phyloP scores from a whole-genome alignment of 1,140 invertebrate genomes.

The Rhagoletis pomonella region DNA sequence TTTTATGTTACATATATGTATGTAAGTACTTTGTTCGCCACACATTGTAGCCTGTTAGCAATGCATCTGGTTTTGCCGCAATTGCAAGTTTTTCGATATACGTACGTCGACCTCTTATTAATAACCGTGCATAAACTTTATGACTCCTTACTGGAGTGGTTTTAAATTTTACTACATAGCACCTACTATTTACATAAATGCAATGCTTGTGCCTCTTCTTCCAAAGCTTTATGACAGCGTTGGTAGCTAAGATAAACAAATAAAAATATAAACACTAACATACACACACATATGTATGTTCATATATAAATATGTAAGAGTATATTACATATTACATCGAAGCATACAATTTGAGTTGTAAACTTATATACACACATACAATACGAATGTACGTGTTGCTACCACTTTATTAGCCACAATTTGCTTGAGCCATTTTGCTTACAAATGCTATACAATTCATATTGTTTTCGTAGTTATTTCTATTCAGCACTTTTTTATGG shows the following conservation, averaged over 20 bases:
- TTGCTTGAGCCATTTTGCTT: slow-evolving; percentile 7
- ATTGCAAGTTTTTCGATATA: not conserved
- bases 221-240: slow-evolving; percentile 6
- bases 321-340: not conserved
- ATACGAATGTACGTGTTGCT: not conserved
- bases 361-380: not conserved
- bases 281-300: not conserved
- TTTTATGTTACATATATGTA: too few species aligned
- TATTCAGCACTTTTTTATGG: not conserved
- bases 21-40: not conserved
- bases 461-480: not conserved
- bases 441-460: not conserved
- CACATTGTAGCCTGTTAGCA: not conserved
- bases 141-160: not conserved
- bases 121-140: not conserved
- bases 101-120: too few species aligned
- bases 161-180: not conserved
- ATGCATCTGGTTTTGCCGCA: not conserved
- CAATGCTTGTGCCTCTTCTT: not conserved
- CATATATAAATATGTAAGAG: not conserved
- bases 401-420: slow-evolving; percentile 19
- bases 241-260: slow-evolving; percentile 38
- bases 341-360: not conserved
- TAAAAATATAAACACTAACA: not conserved
- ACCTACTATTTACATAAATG: not conserved